These are phyloP conservation scores for Hirtodrosophila confusa DNA, from an alignment of 2,888 invertebrate genomes.

Conservation along the genomic window DNA sequence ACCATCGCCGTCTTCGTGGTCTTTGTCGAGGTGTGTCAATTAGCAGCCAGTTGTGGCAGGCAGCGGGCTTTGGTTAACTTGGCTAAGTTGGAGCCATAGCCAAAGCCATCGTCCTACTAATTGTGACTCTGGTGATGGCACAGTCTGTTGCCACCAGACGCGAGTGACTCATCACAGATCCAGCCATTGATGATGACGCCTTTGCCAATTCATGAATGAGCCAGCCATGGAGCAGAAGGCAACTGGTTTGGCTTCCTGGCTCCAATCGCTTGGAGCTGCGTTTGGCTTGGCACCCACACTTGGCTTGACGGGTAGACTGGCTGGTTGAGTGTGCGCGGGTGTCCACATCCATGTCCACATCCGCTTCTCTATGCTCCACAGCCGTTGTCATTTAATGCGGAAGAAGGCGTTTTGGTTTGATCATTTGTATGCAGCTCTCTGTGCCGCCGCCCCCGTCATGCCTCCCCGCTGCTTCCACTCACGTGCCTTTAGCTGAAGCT, in stretches of 20 bases:
- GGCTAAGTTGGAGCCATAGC: constrained; percentile 30
- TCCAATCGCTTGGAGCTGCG: constrained; percentile 33
- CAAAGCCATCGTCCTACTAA: constrained; percentile 55
- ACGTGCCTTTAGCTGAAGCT: constrained; percentile 23
- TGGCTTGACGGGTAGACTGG: constrained; percentile 17
- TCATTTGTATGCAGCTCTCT: constrained; percentile 64
- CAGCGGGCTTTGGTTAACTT: constrained; percentile 26
- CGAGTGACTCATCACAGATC: constrained; percentile 42
- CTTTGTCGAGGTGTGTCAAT: constrained; percentile 72
- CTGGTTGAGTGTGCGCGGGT: constrained; percentile 44
- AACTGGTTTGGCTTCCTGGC: constrained; percentile 46
- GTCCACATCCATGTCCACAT: constrained; percentile 61
- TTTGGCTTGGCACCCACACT: constrained; percentile 64
- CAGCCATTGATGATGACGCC: constrained; percentile 42
- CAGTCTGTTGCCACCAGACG: constrained; percentile 19
- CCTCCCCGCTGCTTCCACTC: neutral
- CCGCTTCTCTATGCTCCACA: constrained; percentile 54
- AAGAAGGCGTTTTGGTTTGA: constrained; percentile 68
- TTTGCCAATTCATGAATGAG: constrained; percentile 70
- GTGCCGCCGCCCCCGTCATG: constrained; percentile 1
- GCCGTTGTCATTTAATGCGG: constrained; percentile 64
- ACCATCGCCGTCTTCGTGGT: constrained; percentile 11
- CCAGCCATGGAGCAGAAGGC: constrained; percentile 6
- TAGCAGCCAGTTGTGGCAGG: constrained; percentile 67
- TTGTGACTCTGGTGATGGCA: constrained; percentile 27